phyloP scores from a whole-genome alignment of 2,797 vertebrate genomes.

The Cossypha dichroa region DNA sequence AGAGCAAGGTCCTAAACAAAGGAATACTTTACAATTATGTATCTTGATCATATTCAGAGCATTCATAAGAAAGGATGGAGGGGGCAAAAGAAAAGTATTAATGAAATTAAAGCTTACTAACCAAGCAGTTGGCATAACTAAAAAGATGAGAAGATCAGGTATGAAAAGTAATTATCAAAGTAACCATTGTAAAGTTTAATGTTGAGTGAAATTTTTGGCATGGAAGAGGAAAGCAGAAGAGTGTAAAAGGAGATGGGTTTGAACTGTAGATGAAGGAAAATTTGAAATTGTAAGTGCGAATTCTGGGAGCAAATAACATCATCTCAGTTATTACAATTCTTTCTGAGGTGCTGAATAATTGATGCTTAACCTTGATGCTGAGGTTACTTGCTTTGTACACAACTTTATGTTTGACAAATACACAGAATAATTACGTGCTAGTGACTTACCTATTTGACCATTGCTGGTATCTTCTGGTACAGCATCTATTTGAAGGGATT shows the following conservation, averaged over 20 bases:
- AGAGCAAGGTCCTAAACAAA: neutral
- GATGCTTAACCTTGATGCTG: neutral
- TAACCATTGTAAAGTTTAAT: neutral
- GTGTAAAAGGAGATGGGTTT: neutral
- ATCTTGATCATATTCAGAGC: neutral
- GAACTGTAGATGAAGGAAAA: neutral
- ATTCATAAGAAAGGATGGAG: neutral
- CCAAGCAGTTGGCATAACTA: neutral
- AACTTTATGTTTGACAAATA: neutral
- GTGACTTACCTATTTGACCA: constrained; percentile 73
- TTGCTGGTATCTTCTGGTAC: constrained; percentile 50
- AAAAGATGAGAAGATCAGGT: neutral
- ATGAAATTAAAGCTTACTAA: neutral
- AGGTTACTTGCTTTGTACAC: neutral
- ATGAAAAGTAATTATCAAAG: neutral
- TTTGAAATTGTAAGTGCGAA: neutral
- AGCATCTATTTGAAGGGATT: constrained; percentile 80
- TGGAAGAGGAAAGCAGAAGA: neutral
- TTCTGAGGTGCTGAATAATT: neutral
- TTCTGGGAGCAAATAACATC: neutral
- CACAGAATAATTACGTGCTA: neutral
- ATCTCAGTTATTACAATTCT: neutral
- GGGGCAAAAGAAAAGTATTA: neutral
- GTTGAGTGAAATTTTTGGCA: neutral
- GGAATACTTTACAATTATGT: neutral